phyloP scores from a whole-genome alignment of 2,797 vertebrate genomes.

The Podargus strigoides region DNA sequence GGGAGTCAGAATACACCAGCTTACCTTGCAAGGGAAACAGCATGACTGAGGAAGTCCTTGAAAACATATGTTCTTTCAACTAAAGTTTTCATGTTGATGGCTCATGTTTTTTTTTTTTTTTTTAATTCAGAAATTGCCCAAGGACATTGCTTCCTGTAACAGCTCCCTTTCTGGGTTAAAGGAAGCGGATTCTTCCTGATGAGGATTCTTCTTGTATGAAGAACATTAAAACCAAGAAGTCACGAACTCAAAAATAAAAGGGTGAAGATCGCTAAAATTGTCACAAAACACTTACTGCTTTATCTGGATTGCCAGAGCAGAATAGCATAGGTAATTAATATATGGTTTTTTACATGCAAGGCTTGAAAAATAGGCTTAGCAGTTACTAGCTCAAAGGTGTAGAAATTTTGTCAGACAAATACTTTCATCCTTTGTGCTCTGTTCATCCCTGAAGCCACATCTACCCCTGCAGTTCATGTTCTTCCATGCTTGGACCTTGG shows the following conservation, averaged over 20 bases:
- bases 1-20: constrained; percentile 24
- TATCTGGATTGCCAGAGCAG: background rate
- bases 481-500: background rate
- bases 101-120: background rate
- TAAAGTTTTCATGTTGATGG: constrained; percentile 36
- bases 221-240: background rate
- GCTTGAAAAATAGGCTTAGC: background rate
- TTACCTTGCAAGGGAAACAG: constrained; percentile 39
- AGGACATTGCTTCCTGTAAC: background rate
- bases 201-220: background rate
- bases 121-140: background rate
- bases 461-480: background rate
- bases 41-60: constrained; percentile 61
- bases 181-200: background rate
- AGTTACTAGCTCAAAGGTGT: background rate
- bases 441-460: background rate
- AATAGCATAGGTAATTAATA: background rate
- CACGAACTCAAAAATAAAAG: background rate
- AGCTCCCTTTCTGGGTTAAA: background rate
- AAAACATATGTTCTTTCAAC: constrained; percentile 65
- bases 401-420: background rate
- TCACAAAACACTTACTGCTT: background rate
- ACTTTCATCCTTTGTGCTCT: background rate
- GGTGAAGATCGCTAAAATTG: background rate
- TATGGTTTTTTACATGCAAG: background rate